A percentile compares a stretch with the other conserved stretches of the same genome.
These are phyloP conservation scores for Mantis religiosa DNA, from an alignment of 2,888 invertebrate genomes.

Conservation along the genomic window DNA sequence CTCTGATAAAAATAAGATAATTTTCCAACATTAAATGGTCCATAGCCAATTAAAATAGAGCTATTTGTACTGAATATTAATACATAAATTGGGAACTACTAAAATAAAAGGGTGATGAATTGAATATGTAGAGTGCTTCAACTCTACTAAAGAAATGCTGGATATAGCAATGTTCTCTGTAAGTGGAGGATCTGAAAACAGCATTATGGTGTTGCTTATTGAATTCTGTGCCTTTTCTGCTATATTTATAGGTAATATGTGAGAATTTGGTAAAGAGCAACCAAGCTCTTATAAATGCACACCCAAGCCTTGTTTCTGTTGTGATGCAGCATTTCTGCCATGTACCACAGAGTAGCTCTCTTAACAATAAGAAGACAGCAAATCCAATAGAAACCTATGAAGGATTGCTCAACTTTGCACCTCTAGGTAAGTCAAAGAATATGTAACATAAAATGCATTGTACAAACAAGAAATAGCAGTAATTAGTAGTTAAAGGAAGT, in stretches of 20 bases:
- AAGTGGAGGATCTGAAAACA: too few relatives aligned
- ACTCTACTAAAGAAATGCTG: too few relatives aligned
- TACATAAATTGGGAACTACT: too few relatives aligned
- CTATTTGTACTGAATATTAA: too few relatives aligned
- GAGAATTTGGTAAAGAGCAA: conserved; percentile 73
- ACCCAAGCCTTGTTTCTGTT: conserved; percentile 63
- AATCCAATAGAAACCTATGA: conserved; percentile 60
- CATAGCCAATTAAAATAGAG: too few relatives aligned
- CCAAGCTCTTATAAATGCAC: conserved; percentile 64
- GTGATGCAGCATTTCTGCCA: conserved; percentile 60
- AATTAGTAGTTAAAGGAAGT: too few relatives aligned
- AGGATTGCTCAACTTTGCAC: conserved; percentile 84
- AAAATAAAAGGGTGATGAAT: too few relatives aligned
- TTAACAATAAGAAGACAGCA: conserved; percentile 43
- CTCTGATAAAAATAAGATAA: too few relatives aligned
- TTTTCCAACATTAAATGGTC: too few relatives aligned
- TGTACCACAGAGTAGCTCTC: conserved; percentile 42
- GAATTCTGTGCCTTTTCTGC: not conserved
- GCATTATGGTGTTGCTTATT: too few relatives aligned
- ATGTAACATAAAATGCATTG: not conserved
- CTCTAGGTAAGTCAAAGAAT: conserved; percentile 60
- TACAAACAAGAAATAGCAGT: not conserved
- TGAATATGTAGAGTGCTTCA: too few relatives aligned
- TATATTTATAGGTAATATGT: conserved; percentile 60
- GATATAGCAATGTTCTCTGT: too few relatives aligned